A percentile compares a stretch with the other conserved stretches of the same genome.
Evolutionary conservation across 1,140 invertebrate species (phyloP).

Genomic region (Lasaia peninsularis): DNA sequence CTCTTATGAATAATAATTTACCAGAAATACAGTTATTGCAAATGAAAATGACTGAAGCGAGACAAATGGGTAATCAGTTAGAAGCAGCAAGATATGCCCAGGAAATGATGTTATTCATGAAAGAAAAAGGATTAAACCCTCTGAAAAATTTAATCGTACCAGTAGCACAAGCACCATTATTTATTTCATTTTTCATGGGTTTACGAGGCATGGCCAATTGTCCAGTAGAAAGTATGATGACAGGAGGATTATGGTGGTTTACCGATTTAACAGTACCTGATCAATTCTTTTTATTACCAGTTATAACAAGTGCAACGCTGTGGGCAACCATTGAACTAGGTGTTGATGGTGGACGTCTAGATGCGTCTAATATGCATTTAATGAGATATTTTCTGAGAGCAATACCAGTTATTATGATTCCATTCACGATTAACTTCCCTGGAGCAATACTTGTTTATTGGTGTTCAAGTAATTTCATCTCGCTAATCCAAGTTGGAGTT

Average conservation of each 20-base stretch:
- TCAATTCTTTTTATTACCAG: slow-evolving; percentile 92
- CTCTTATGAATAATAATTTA: slow-evolving; percentile 88
- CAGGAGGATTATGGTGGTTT: slow-evolving; percentile 96
- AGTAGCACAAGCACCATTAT: slow-evolving; percentile 91
- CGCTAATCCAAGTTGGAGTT: slow-evolving; percentile 88
- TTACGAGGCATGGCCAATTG: slow-evolving; percentile 90
- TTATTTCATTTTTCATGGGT: slow-evolving; percentile 93
- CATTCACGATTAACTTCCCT: slow-evolving; percentile 93
- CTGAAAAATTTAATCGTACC: slow-evolving; percentile 90
- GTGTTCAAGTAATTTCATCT: slow-evolving; percentile 93
- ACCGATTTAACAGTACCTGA: slow-evolving; percentile 93
- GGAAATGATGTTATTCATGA: slow-evolving; percentile 89
- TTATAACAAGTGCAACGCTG: slow-evolving; percentile 90
- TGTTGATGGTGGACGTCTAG: slow-evolving; percentile 84
- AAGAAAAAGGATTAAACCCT: slow-evolving; percentile 87
- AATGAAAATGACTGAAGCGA: slow-evolving; percentile 88
- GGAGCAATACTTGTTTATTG: slow-evolving; percentile 94
- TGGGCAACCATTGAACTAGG: slow-evolving; percentile 90
- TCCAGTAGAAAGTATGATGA: slow-evolving; percentile 91
- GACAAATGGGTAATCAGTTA: slow-evolving; percentile 87
- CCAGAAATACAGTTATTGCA: slow-evolving; percentile 89
- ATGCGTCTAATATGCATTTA: slow-evolving; percentile 80
- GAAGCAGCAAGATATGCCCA: slow-evolving; percentile 84
- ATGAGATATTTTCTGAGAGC: slow-evolving; percentile 86
- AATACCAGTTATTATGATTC: slow-evolving; percentile 89